Evolutionary conservation across 2,888 invertebrate species (phyloP), one percentile per base, ranked within the genome.

Genomic region (Acrobasis consociella): DNA sequence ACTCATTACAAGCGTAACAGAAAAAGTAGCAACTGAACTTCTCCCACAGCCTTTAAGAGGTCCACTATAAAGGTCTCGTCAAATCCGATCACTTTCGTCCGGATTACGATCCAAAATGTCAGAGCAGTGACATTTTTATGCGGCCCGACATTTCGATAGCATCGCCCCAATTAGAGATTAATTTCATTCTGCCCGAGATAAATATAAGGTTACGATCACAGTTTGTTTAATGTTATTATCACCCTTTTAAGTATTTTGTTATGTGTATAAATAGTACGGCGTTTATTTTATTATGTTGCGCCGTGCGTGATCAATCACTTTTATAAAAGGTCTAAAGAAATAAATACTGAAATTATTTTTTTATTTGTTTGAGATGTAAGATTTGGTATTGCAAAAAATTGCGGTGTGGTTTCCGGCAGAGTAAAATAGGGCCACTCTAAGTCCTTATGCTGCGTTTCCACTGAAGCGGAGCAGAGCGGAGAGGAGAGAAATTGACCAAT

Each of bases 121-220:
- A 90, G 76, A 82, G 82, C 84, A 80, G 81, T 90, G 91, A 91
- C 91, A 91, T 92, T 91, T 91, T 92, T 91, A 91, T 89, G 82
- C 82, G 75, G 83, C 72, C 78, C 83, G 88, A 89, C 90, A 89
- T 90, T 89, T 89, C 80, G 91, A 90, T 91, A 86, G 72, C 76
- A 89, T 89, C 91, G 73, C 74, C 77, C 86, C 90, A 91, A 91
- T 91, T 91, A 90, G 82, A 87, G 83, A 89, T 89, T 87, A 88
- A 87, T 87, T 86, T 83, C 77, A 80, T 75, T 66, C 72, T 73
- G 66, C 62, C 65, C 39, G 37, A 46, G 46, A 61, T 56, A 42
- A 39, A 56, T 11, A 1, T 39, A 42, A 56, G 56, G 56, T 56
- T 56, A 56, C 17, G 42, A 56, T 42, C 42, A 56, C 37, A 53